Percentiles rank a stretch among this genome's conserved stretches.
phyloP scores from a whole-genome alignment of 2,888 invertebrate species.

The Ophion obscuratus region DNA sequence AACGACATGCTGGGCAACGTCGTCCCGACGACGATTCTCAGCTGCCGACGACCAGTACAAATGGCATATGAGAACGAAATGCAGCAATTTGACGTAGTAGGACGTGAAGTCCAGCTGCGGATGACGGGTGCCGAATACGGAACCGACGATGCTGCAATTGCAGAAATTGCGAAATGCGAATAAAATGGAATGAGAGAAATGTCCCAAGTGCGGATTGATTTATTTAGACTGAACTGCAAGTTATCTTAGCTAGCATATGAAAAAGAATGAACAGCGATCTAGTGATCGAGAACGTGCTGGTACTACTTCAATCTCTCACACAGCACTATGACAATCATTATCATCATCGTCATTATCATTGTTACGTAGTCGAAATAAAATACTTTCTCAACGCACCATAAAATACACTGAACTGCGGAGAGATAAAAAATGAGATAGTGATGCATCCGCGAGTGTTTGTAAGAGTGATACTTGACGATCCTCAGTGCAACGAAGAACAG shows the following conservation, averaged over 20 bases:
- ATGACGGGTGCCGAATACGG: conserved; percentile 82
- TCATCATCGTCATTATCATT: background rate
- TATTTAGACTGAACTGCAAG: too few species aligned
- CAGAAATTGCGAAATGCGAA: background rate
- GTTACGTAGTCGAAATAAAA: background rate
- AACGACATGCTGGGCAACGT: conserved; percentile 81
- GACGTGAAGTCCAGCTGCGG: conserved; percentile 84
- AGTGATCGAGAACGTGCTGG: too few species aligned
- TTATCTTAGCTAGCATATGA: too few species aligned
- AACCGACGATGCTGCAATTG: conserved; percentile 83
- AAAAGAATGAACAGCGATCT: too few species aligned
- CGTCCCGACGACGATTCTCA: conserved; percentile 83
- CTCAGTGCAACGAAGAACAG: conserved; percentile 80
- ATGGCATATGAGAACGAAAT: conserved; percentile 85
- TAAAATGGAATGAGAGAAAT: too few species aligned
- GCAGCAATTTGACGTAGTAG: conserved; percentile 84
- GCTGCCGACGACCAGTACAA: conserved; percentile 85
- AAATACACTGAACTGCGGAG: conserved; percentile 84
- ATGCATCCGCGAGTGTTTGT: conserved; percentile 84
- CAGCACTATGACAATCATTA: background rate
- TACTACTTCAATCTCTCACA: background rate
- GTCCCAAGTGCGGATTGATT: too few species aligned
- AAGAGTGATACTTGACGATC: conserved; percentile 83
- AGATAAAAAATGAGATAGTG: conserved; percentile 85
- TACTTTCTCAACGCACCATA: conserved; percentile 81